phyloP scores from a whole-genome alignment of 2,797 vertebrate species.

The Hemitrygon akajei region DNA sequence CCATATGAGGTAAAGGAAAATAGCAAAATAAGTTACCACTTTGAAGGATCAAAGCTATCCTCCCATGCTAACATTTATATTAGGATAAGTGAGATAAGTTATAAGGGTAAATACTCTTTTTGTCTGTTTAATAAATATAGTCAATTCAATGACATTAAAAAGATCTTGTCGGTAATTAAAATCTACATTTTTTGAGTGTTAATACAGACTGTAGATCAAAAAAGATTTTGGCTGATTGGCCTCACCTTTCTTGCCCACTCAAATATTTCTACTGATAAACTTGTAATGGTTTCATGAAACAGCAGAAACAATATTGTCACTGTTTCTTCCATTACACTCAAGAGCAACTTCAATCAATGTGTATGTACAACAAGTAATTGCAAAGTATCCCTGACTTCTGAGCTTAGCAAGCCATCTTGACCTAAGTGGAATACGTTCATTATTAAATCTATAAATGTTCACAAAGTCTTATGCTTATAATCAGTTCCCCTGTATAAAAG shows the following conservation, averaged over 20 bases:
- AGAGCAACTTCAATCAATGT: neutral
- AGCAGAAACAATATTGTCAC: conserved; percentile 30
- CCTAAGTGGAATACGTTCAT: neutral
- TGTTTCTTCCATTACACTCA: neutral
- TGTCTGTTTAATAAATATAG: conserved; percentile 8
- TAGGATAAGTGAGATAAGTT: conserved; percentile 28
- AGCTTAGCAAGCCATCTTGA: neutral
- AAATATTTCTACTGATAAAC: conserved; percentile 28
- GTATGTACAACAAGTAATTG: neutral
- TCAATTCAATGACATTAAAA: conserved; percentile 19
- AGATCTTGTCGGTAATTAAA: conserved; percentile 8
- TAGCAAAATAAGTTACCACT: neutral
- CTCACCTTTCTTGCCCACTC: neutral
- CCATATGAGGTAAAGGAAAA: neutral
- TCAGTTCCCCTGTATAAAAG: neutral
- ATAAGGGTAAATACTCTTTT: neutral
- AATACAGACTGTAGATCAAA: conserved; percentile 5
- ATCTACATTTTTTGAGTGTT: neutral
- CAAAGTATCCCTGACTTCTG: neutral
- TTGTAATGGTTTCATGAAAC: neutral
- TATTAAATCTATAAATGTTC: neutral
- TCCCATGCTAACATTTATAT: conserved; percentile 18
- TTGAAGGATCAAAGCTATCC: conserved; percentile 1
- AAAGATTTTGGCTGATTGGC: neutral
- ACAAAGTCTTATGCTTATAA: too few species aligned